These are phyloP conservation scores for Sclerodermus sp. DNA, from an alignment of 2,888 invertebrate species.

Conservation along the genomic window DNA sequence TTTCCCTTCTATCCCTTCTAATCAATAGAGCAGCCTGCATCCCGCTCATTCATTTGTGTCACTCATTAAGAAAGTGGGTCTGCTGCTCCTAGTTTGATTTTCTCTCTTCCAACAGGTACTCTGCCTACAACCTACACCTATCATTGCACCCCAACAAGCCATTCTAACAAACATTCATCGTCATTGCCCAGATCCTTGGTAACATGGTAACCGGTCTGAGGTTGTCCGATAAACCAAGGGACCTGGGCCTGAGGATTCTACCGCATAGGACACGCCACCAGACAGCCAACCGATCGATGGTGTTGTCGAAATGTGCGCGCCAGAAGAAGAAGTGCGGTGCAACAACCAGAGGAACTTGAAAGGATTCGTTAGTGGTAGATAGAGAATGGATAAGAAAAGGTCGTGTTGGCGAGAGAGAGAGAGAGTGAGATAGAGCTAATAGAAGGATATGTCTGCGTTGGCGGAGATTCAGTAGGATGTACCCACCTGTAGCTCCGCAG, in stretches of 20 bases:
- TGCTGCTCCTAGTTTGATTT: neutral
- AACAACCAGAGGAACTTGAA: conserved; percentile 18
- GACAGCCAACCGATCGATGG: conserved; percentile 48
- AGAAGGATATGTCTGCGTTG: neutral
- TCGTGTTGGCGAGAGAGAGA: neutral
- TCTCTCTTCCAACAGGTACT: conserved; percentile 1
- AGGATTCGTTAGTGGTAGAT: neutral
- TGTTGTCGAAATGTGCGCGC: conserved; percentile 30
- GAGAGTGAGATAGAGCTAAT: neutral
- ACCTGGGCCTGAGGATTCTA: neutral
- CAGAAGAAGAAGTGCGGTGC: conserved; percentile 37
- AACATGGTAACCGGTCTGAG: conserved; percentile 22
- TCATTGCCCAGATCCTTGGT: conserved; percentile 5
- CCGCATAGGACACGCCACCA: conserved; percentile 35
- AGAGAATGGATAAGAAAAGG: neutral
- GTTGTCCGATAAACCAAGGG: conserved; percentile 23
- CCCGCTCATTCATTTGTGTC: conserved; percentile 63
- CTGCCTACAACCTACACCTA: conserved; percentile 27
- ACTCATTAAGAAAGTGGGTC: conserved; percentile 29
- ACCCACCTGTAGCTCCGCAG: conserved; percentile 54
- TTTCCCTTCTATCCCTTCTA: conserved; percentile 87
- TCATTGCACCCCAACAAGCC: conserved; percentile 14
- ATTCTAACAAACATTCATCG: conserved; percentile 2
- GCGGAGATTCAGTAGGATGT: conserved; percentile 8
- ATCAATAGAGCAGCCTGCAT: conserved; percentile 94